Conservation (phyloP, 1,140 invertebrate species). For the Hestina assimilis region DNA sequence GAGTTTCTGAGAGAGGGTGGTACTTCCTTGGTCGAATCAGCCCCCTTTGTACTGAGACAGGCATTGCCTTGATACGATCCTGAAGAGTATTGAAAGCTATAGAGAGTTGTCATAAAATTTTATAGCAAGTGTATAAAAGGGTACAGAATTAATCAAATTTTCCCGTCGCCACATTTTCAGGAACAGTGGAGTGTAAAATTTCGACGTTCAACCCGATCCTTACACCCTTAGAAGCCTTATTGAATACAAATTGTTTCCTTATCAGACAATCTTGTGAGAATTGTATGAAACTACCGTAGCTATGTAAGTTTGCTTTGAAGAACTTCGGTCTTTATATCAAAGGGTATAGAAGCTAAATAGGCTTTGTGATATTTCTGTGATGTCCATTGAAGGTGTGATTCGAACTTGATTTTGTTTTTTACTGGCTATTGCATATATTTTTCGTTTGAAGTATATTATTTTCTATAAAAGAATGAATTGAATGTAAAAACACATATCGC, state of each 20-base stretch:
- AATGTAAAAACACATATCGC: constrained; percentile 7
- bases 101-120: constrained; percentile 8
- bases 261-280: constrained; percentile 35
- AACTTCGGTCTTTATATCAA: background rate
- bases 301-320: background rate
- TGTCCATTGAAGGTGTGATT: constrained; percentile 22
- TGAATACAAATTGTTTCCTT: constrained; percentile 69
- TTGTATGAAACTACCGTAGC: constrained; percentile 14
- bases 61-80: background rate
- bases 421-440: constrained; percentile 20
- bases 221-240: constrained; percentile 44
- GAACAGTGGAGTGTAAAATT: constrained; percentile 27
- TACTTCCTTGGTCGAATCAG: too few relatives aligned
- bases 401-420: constrained; percentile 31
- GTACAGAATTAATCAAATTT: constrained; percentile 9
- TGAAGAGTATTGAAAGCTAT: background rate
- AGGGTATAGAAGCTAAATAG: background rate
- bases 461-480: background rate
- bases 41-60: background rate
- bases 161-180: constrained; percentile 17
- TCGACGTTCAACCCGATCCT: constrained; percentile 11
- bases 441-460: constrained; percentile 2
- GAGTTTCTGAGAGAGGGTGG: too few relatives aligned
- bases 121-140: constrained; percentile 12
- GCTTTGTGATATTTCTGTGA: constrained; percentile 13